These are phyloP conservation scores for Cheilosia pagana DNA, from an alignment of 2,888 invertebrate species.

Conservation along the genomic window DNA sequence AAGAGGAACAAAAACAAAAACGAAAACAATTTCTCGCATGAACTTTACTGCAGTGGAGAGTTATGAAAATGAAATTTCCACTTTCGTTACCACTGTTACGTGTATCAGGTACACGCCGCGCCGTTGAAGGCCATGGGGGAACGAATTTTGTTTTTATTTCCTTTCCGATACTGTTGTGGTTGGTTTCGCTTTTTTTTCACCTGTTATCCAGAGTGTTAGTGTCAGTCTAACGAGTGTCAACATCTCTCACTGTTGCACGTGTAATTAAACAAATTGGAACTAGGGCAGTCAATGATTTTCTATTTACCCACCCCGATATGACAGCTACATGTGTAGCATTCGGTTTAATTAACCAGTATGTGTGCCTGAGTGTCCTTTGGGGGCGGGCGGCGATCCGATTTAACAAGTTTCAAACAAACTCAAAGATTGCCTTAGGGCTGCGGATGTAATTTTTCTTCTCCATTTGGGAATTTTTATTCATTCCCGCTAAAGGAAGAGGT, in stretches of 20 bases:
- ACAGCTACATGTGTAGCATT: slow-evolving; percentile 14
- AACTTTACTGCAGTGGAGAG: slow-evolving; percentile 73
- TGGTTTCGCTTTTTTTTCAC: slow-evolving; percentile 19
- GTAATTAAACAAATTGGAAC: slow-evolving; percentile 74
- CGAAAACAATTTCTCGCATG: slow-evolving; percentile 59
- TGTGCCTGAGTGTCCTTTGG: slow-evolving; percentile 21
- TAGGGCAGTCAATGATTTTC: slow-evolving; percentile 71
- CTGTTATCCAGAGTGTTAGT: slow-evolving; percentile 58
- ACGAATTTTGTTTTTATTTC: slow-evolving; percentile 34
- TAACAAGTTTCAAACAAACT: slow-evolving; percentile 19
- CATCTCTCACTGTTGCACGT: slow-evolving; percentile 48
- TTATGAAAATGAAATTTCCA: slow-evolving; percentile 75
- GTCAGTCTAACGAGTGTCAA: slow-evolving; percentile 61
- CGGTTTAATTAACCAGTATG: slow-evolving; percentile 53
- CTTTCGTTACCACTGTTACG: slow-evolving; percentile 49
- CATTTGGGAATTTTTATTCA: slow-evolving; percentile 64
- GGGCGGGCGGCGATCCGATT: slow-evolving; percentile 1
- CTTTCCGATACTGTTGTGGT: slow-evolving; percentile 9
- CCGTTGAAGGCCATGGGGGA: slow-evolving; percentile 58
- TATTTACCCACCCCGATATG: slow-evolving; percentile 47
- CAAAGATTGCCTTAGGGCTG: slow-evolving; percentile 53
- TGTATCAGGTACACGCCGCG: neutral
- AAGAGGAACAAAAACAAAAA: slow-evolving; percentile 51
- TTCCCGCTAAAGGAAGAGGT: slow-evolving; percentile 35
- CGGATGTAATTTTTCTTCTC: slow-evolving; percentile 73